Conservation (phyloP, 2,113 vertebrate genomes). For the Fulmarus glacialis region DNA sequence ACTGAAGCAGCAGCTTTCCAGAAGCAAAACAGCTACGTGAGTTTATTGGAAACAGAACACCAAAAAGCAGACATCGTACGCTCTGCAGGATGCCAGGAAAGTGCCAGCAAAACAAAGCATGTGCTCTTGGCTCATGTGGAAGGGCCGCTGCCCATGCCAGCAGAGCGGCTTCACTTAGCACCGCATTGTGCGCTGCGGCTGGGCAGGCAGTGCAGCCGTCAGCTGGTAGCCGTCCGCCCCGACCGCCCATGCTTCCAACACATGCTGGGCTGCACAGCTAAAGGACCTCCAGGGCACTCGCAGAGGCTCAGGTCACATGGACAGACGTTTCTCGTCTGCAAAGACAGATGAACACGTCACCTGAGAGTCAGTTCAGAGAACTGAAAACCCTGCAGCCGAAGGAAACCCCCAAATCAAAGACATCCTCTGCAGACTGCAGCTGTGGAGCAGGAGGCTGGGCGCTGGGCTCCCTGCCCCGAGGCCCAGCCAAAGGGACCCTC, state of each 20-base stretch:
- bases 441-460: neutral
- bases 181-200: fast-evolving
- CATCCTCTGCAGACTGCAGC: neutral
- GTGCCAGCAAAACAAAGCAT: neutral
- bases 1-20: neutral
- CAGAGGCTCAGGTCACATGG: neutral
- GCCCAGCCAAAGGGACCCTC: neutral
- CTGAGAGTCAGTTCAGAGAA: neutral
- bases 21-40: neutral
- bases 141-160: neutral
- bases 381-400: neutral
- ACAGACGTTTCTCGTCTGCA: fast-evolving
- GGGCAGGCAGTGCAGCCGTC: neutral
- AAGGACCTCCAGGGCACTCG: neutral
- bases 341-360: fast-evolving
- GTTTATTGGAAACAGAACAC: neutral
- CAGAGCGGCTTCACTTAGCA: neutral
- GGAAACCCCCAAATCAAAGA: neutral
- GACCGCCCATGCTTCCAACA: fast-evolving
- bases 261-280: neutral
- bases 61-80: neutral
- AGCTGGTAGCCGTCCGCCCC: neutral
- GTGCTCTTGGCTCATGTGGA: neutral
- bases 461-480: neutral
- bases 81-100: neutral